A percentile compares a stretch with the other conserved stretches of the same genome.
These are phyloP conservation scores for Notodromas monacha DNA, from an alignment of 2,888 invertebrate genomes.

Conservation along the genomic window DNA sequence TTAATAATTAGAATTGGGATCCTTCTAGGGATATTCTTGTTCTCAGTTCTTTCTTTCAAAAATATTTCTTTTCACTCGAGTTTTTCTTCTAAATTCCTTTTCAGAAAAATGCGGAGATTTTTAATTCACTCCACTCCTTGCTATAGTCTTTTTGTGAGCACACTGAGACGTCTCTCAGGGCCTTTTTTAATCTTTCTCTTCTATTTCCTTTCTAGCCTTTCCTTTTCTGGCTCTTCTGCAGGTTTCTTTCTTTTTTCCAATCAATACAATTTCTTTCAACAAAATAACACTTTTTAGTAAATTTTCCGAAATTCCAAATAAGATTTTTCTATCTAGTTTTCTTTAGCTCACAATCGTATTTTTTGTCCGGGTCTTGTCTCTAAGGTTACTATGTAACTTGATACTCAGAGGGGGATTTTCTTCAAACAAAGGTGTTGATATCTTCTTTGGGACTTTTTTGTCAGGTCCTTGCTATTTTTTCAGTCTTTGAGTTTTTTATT, in stretches of 20 bases:
- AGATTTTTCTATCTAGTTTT: conserved; percentile 2
- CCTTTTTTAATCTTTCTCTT: no score
- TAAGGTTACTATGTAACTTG: conserved; percentile 2
- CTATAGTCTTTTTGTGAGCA: conserved; percentile 2
- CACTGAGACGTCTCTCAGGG: no score
- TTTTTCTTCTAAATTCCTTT: conserved; percentile 4
- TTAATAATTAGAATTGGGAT: conserved; percentile 4
- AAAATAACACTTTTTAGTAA: no score
- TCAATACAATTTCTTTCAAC: no score
- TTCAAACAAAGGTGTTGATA: conserved; percentile 4
- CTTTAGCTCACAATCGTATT: conserved; percentile 4
- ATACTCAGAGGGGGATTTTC: conserved; percentile 4
- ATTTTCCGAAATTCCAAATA: conserved; percentile 4
- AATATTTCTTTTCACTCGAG: conserved; percentile 4
- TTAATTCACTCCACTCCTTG: conserved; percentile 4
- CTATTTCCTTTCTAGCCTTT: no score
- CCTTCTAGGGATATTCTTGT: conserved; percentile 4
- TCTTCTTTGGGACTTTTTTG: conserved; percentile 4
- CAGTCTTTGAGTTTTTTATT: conserved; percentile 4
- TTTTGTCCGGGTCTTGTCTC: conserved; percentile 4
- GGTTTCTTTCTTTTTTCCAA: no score
- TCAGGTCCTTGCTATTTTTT: conserved; percentile 4
- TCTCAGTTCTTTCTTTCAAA: conserved; percentile 4
- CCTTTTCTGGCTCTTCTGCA: no score
- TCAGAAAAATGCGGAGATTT: conserved; percentile 4